These are phyloP conservation scores for Diorhabda elongata DNA, from an alignment of 1,140 invertebrate genomes.

Conservation along the genomic window DNA sequence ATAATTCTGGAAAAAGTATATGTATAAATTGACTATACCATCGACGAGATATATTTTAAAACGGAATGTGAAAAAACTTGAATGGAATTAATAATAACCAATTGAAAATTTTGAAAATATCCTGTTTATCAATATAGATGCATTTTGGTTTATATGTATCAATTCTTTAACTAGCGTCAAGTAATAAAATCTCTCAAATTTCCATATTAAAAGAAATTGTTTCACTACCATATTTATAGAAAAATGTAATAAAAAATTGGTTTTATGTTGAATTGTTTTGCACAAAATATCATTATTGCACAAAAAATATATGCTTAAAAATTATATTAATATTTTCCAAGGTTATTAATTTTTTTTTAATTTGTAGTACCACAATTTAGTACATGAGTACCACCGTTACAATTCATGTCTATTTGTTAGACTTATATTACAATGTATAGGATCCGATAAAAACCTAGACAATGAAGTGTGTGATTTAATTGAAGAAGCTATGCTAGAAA, in stretches of 20 bases:
- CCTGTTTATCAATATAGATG: too few species aligned
- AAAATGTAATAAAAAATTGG: slow-evolving; percentile 9
- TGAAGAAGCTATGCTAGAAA: slow-evolving; percentile 57
- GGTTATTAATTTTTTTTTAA: slow-evolving; percentile 9
- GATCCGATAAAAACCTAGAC: slow-evolving; percentile 59
- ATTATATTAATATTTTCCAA: not conserved
- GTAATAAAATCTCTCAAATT: too few species aligned
- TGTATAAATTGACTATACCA: too few species aligned
- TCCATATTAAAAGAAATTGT: too few species aligned
- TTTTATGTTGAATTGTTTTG: not conserved
- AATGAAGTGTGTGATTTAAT: slow-evolving; percentile 59
- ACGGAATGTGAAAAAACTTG: too few species aligned
- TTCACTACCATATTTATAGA: not conserved
- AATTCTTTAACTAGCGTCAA: too few species aligned
- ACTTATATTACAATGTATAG: slow-evolving; percentile 58
- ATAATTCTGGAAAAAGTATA: too few species aligned
- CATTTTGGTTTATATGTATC: too few species aligned
- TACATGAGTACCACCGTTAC: slow-evolving; percentile 52
- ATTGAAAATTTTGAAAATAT: too few species aligned
- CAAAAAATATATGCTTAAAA: not conserved
- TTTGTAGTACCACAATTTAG: slow-evolving; percentile 47
- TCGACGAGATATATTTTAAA: too few species aligned
- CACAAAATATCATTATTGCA: not conserved
- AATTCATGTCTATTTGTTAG: slow-evolving; percentile 60
- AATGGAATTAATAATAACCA: too few species aligned